Evolutionary conservation across 2,888 invertebrate genomes (phyloP), one percentile per base, ranked within the genome.

Genomic region (Phlogophora meticulosa): DNA sequence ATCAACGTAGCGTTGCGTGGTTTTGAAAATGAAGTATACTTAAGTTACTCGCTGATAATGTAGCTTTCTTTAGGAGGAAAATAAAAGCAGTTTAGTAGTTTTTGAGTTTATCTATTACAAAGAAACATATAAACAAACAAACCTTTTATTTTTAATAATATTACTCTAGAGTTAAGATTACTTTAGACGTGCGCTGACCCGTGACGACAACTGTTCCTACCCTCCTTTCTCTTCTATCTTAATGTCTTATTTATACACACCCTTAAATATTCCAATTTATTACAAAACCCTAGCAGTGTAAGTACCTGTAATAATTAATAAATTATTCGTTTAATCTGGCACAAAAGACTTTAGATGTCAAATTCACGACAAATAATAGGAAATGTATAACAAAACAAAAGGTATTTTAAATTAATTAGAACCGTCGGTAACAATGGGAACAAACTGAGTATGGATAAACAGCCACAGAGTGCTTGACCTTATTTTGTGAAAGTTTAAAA

Each of bases 401-500:
- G 42, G 38, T 57, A 58, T 62, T 79, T 34, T 36, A 57, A 63
- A 75, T 68, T 64, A 64, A 74, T 78, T 78, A 59, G 40, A 46
- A 65, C 58, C 59, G 49, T 76, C 76, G 53, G 57, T 64, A 57
- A 72, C 64, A 66, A 63, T 58, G 38, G 48, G 13, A 55, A 66
- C 59, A 53, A 64, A 72, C 49, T 60, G 63, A 57, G 62, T 72
- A 82, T 49, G 72, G 53, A 65, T 69, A 79, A 72, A 72, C 62
- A 58, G 28, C 65, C 66, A 65, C 70, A 68, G 72, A 79, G 64
- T 57, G 58, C 69, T 82, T 76, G 76, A 82, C 82, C 82, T 65
- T 73, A 78, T 77, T 70, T 65, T 51, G 55, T 20, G 36, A 78
- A 52, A 64, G 56, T 59, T 76, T 65, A 36, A 62, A 71, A 55